Evolutionary conservation across 2,113 vertebrate genomes (phyloP).

Genomic region (Silurus asotus): DNA sequence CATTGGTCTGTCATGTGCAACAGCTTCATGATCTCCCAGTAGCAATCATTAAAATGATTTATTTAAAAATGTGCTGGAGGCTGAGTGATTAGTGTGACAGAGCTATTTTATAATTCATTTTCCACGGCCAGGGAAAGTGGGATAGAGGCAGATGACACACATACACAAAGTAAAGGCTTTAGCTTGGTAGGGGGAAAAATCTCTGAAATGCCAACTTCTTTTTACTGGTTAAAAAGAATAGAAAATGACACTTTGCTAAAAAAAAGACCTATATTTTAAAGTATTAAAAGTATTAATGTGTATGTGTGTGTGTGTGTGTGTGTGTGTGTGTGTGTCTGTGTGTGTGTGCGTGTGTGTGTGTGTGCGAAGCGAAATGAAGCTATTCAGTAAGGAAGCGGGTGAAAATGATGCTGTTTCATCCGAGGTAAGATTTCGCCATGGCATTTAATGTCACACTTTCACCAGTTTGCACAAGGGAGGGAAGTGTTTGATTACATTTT

Average conservation of each 20-base stretch:
- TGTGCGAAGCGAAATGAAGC: background rate
- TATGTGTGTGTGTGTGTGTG: too few species aligned
- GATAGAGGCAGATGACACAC: slow-evolving; percentile 68
- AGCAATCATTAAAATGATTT: slow-evolving; percentile 75
- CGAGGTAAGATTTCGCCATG: background rate
- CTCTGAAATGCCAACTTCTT: slow-evolving; percentile 61
- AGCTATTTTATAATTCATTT: slow-evolving; percentile 75
- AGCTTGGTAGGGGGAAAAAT: slow-evolving; percentile 27
- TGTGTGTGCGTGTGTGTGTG: too few species aligned
- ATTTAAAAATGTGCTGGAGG: slow-evolving; percentile 73
- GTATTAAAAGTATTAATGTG: slow-evolving; percentile 1
- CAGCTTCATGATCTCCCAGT: slow-evolving; percentile 59
- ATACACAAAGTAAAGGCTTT: slow-evolving; percentile 55
- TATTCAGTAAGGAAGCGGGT: background rate
- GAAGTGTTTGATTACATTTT: background rate
- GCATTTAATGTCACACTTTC: background rate
- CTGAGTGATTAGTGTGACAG: slow-evolving; percentile 76
- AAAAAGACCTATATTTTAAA: slow-evolving; percentile 20
- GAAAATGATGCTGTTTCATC: background rate
- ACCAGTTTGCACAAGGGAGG: background rate
- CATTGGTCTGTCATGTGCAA: slow-evolving; percentile 55
- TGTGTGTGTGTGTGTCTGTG: too few species aligned
- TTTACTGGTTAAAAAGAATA: slow-evolving; percentile 60
- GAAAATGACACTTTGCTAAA: slow-evolving; percentile 50
- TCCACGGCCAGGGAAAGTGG: slow-evolving; percentile 66